Base-by-base conservation (phyloP, 2,888 invertebrate species). In the Eupithecia exiguata region DNA sequence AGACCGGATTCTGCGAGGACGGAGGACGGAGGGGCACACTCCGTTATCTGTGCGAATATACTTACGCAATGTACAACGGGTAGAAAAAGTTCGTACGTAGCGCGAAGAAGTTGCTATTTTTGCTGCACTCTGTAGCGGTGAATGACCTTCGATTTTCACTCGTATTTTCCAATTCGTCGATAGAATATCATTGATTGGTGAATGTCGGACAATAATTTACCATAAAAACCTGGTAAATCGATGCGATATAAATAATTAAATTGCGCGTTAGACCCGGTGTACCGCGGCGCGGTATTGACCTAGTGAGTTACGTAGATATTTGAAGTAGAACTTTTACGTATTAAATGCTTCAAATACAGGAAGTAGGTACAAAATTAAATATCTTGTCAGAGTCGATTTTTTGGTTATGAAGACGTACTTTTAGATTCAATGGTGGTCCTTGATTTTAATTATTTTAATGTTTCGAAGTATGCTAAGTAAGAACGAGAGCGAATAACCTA, bases 11-110 rank as follows among this genome's bases (percentile, higher is more conserved):
- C 91, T 92, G 92, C 90, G 90, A 92, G 84, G 83, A 85, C 82
- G 75, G 91, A 90, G 89, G 88, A 89, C 88, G 88, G 93, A 91
- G 94, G 92, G 94, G 92, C 81, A 91, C 81, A 91, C 87, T 87
- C 85, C 83, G 89, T 89, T 93, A 93, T 92, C 92, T 91, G 89
- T 94, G 94, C 94, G 93, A 94, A 94, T 92, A 93, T 91, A 87
- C 84, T 94, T 94, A 90, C 91, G 90, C 89, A 93, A 93, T 77
- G 92, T 93, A 94, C 94, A 92, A 71, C 82, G 80, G 87, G 87
- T 86, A 85, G 89, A 93, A 93, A 89, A 92, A 87, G 92, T 94
- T 92, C 84, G 82, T 84, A 85, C 80, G 79, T 84, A 76, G 81
- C 82, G 76, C 81, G 70, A 83, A 81, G 81, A 85, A 86, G 82